Conservation (phyloP, 2,113 vertebrate species). For the Podilymbus podiceps region DNA sequence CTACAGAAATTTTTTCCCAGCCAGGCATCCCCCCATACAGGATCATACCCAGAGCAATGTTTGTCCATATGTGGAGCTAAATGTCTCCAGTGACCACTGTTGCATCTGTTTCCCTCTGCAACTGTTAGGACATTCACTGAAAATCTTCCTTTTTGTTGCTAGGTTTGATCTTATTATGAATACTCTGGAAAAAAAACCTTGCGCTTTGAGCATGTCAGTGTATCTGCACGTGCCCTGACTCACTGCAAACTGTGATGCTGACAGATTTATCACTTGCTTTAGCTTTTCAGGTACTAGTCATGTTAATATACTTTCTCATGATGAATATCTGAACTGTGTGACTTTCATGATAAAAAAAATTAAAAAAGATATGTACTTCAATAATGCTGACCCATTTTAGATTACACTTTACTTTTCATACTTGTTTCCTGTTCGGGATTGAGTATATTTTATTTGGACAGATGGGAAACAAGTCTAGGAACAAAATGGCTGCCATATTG, state of each 20-base stretch:
- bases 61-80: background rate
- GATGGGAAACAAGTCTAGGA: background rate
- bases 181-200: background rate
- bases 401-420: background rate
- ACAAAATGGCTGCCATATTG: background rate
- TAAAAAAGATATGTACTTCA: background rate
- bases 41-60: background rate
- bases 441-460: background rate
- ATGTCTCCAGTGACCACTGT: background rate
- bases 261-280: background rate
- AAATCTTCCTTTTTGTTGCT: background rate
- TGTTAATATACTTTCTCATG: background rate
- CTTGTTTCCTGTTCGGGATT: background rate
- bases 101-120: background rate
- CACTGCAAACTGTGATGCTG: background rate
- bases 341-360: background rate
- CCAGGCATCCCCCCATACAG: fast-evolving
- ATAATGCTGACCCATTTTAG: background rate
- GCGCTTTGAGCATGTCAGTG: background rate
- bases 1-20: background rate
- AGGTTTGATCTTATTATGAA: background rate
- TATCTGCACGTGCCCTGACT: background rate
- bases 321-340: background rate
- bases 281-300: background rate
- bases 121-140: background rate